Conservation (phyloP, 2,888 invertebrate genomes). For the Dolichopus griseipennis region DNA sequence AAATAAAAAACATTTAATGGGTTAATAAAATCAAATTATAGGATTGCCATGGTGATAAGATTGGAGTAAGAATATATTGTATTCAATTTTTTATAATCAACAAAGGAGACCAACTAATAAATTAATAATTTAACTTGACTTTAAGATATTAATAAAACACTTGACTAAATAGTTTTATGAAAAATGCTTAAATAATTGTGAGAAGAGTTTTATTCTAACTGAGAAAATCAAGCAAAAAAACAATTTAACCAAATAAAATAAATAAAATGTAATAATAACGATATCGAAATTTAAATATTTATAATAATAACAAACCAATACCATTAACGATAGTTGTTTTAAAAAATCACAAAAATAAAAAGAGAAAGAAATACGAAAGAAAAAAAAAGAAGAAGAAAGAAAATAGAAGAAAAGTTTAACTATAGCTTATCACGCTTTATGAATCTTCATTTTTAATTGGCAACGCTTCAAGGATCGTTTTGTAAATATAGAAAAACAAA, state of each 20-base stretch:
- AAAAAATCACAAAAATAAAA: too few species aligned
- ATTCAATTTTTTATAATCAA: too few species aligned
- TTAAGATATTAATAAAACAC: constrained; percentile 1
- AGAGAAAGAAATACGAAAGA: too few species aligned
- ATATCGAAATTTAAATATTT: background rate
- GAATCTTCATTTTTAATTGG: background rate
- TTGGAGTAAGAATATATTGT: too few species aligned
- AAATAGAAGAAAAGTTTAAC: background rate
- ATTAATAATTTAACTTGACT: background rate
- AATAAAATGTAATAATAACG: background rate
- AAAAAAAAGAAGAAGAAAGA: too few species aligned
- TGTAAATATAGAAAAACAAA: background rate
- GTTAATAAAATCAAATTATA: too few species aligned
- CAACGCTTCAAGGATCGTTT: constrained; percentile 3
- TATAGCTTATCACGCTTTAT: background rate
- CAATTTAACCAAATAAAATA: background rate
- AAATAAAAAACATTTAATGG: too few species aligned
- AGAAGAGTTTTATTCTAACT: too few species aligned
- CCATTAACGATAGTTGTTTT: too few species aligned
- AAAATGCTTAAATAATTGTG: background rate
- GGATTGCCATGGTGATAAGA: too few species aligned
- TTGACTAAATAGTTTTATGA: background rate
- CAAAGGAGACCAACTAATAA: background rate
- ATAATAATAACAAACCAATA: too few species aligned
- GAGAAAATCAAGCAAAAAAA: background rate